These are phyloP conservation scores for Zosterops lateralis DNA, from an alignment of 2,113 vertebrate genomes.

Conservation along the genomic window DNA sequence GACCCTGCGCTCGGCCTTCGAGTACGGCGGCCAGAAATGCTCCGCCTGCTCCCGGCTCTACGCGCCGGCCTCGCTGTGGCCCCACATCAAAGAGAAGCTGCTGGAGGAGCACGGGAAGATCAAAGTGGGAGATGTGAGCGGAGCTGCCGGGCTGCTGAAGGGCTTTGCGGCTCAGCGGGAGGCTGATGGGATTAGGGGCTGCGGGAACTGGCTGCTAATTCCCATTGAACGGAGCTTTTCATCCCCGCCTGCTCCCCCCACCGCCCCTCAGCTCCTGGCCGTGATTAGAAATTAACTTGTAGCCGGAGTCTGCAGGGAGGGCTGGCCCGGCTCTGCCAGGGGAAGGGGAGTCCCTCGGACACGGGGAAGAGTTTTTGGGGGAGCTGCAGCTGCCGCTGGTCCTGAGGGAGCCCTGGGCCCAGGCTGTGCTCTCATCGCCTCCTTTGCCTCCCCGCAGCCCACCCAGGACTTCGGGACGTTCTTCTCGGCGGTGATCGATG, in stretches of 20 bases:
- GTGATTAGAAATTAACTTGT: constrained; percentile 55
- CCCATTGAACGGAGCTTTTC: constrained; percentile 50
- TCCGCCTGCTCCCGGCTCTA: constrained; percentile 96
- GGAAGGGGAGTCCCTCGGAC: too few relatives aligned
- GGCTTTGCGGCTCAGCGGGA: constrained; percentile 67
- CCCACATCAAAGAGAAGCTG: constrained; percentile 82
- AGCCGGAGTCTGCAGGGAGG: neutral
- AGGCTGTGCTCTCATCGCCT: accelerated
- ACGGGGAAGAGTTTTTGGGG: accelerated
- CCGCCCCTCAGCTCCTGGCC: neutral
- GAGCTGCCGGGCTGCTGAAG: constrained; percentile 32
- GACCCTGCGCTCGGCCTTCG: constrained; percentile 91
- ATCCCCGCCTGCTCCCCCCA: constrained; percentile 1
- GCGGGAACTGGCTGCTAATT: constrained; percentile 60
- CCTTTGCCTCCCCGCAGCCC: constrained; percentile 73
- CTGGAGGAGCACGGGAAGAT: constrained; percentile 82
- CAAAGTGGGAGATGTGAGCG: constrained; percentile 89
- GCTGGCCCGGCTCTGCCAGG: neutral
- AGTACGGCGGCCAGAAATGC: constrained; percentile 94
- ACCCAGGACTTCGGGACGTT: constrained; percentile 86
- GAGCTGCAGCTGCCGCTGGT: neutral
- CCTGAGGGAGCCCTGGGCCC: neutral
- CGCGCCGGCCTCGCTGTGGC: constrained; percentile 85
- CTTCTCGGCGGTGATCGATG: constrained; percentile 92
- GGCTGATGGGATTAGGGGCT: constrained; percentile 72